Evolutionary conservation across 2,888 invertebrate genomes (phyloP), one percentile per base, ranked within the genome.

Genomic region (Dendrolimus houi): DNA sequence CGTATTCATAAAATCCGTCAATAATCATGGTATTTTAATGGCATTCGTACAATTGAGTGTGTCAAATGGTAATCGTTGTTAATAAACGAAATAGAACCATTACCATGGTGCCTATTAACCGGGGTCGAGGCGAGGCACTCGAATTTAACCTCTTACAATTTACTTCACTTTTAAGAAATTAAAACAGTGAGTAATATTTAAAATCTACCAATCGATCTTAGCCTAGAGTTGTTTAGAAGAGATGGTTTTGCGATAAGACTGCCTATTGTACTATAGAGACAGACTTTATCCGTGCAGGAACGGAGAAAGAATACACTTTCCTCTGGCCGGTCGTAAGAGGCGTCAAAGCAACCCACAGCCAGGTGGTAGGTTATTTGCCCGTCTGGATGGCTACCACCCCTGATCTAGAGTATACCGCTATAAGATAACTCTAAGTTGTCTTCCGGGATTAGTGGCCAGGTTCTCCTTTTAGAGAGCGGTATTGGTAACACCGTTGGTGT

Each of bases 31-130:
- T 52, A 56, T 56, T 56, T 53, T 14, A 17, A 56, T 41, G 53
- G 9, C 29, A 17, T 7, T 56, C 53, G 41, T 53, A 53, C 10
- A 56, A 57, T 58, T 61, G 58, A 29, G 55, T 52, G 53, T 55
- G 55, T 9, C 55, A 52, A 55, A 56, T 41, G 29, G 52, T 59
- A 62, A 62, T 60, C 53, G 57, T 52, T 57, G 55, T 57, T 57
- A 60, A 59, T 62, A 58, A 60, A 60, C 53, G 42, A 58, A 56
- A 58, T 57, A 57, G 58, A 58, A 53, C 58, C 54, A 57, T 58
- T 60, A 60, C 58, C 58, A 60, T 55, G 13, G 29, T 52, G 13
- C 41, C 53, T 52, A 29, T 55, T 55, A n/a, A 10, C 41, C 12
- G 53, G 47, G 59, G 61, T 59, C 59, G 58, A 57, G 58, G 61